Base-by-base conservation (phyloP, 2,888 invertebrate species). In the Digitonthophagus gazella region DNA sequence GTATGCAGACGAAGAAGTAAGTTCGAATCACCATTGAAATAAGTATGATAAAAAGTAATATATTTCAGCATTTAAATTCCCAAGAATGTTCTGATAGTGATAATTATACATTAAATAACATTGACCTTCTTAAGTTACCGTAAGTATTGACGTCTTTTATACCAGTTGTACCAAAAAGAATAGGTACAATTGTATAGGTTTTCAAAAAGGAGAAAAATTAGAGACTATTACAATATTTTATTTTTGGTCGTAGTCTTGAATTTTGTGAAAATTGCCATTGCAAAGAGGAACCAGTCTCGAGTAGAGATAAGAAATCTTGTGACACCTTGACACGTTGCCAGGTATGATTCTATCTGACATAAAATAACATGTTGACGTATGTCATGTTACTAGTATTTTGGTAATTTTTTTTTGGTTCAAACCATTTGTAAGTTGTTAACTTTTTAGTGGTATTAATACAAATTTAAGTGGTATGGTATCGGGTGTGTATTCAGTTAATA, bases 101-200 rank as follows among this genome's bases (percentile, higher is more conserved):
- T 74, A 77, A 75, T 69, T 75, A 77, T 68, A 77, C 76, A 71
- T 76, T 80, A 71, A 78, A 79, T 70, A 77, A 81, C 71, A 74
- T 80, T 69, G 81, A 81, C 78, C 76, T 81, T 67, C 76, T 82
- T 73, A 82, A 82, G 78, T 78, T 82, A 72, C 78, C 80, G 83
- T 83, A 77, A 73, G 75, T 72, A 70, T 22, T 57, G 54, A 15
- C 15, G 18, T 14, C 14, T n/a, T n/a, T n/a, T n/a, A n/a, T n/a
- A n/a, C n/a, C n/a, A n/a, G n/a, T n/a, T n/a, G n/a, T n/a, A n/a
- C n/a, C n/a, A n/a, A n/a, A n/a, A n/a, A n/a, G n/a, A n/a, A n/a
- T n/a, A n/a, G n/a, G n/a, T n/a, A n/a, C n/a, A n/a, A n/a, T n/a
- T n/a, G n/a, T n/a, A n/a, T n/a, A n/a, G n/a, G n/a, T n/a, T n/a